Conservation (phyloP, 2,797 vertebrate species). For the Gadopsis bispinosus region DNA sequence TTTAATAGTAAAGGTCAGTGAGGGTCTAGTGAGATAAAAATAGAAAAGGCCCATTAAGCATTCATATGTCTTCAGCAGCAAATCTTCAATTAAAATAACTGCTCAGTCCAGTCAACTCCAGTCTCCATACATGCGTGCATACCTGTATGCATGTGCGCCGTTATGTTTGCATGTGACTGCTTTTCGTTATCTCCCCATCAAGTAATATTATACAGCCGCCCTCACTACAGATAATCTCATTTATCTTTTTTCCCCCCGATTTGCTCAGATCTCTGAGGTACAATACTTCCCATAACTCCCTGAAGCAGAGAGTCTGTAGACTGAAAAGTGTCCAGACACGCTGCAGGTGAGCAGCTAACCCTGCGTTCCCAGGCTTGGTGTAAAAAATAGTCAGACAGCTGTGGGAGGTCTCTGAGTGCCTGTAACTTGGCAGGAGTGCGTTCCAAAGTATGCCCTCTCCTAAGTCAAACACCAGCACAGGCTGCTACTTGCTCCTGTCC, state of each 20-base stretch:
- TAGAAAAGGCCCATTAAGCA: constrained; percentile 75
- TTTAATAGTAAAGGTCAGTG: constrained; percentile 64
- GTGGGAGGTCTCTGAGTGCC: constrained; percentile 72
- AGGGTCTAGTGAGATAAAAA: constrained; percentile 68
- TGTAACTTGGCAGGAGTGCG: constrained; percentile 70
- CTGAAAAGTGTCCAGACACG: constrained; percentile 65
- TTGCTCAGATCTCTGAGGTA: constrained; percentile 37
- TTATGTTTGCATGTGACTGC: constrained; percentile 32
- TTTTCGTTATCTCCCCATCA: constrained; percentile 50
- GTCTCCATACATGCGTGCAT: constrained; percentile 21
- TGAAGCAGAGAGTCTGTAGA: constrained; percentile 34
- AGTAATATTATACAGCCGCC: constrained; percentile 60
- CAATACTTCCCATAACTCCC: constrained; percentile 43
- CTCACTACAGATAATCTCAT: constrained; percentile 46
- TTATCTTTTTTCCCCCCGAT: constrained; percentile 19
- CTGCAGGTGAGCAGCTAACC: constrained; percentile 71
- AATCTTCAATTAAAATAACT: constrained; percentile 82
- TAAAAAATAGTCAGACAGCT: constrained; percentile 47
- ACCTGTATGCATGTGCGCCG: neutral
- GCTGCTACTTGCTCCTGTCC: constrained; percentile 78
- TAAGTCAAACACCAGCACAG: constrained; percentile 67
- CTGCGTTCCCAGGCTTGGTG: constrained; percentile 62
- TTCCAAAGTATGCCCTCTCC: constrained; percentile 67
- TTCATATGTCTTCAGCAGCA: constrained; percentile 80
- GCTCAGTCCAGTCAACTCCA: constrained; percentile 51